A percentile compares a stretch with the other conserved stretches of the same genome.
These are phyloP conservation scores for Bergia puertoricense DNA, from an alignment of 92 coral and sea anemone genomes.

Conservation along the genomic window DNA sequence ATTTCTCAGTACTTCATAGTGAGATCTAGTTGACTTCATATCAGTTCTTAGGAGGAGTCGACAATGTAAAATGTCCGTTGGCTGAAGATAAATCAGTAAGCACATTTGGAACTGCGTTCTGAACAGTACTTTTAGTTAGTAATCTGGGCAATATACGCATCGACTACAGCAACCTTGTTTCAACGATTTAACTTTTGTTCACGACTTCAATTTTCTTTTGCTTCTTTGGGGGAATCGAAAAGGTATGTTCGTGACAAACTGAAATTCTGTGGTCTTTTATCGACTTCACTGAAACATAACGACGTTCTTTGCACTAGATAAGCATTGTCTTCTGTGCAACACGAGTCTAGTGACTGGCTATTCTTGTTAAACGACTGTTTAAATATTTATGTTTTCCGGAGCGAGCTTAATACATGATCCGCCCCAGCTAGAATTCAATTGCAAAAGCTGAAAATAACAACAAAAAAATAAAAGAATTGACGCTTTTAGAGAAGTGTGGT, in stretches of 20 bases:
- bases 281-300: background rate
- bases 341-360: background rate
- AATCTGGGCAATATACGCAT: background rate
- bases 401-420: conserved; percentile 21
- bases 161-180: background rate
- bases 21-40: background rate
- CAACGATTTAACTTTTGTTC: background rate
- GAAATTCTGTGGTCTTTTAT: conserved; percentile 20
- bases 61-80: background rate
- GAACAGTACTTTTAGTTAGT: background rate
- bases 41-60: background rate
- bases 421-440: background rate
- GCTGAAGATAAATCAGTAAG: background rate
- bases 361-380: conserved; percentile 2
- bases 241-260: conserved; percentile 25
- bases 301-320: conserved; percentile 6
- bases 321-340: background rate
- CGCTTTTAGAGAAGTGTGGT: background rate
- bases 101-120: background rate
- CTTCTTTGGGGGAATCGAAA: background rate
- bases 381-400: conserved; percentile 21
- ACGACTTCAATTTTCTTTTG: background rate
- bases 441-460: background rate
- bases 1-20: background rate
- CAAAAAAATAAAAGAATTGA: background rate